A percentile compares a stretch with the other conserved stretches of the same genome.
Conservation (phyloP, 1,140 invertebrate genomes). For the Meteorus sp. region DNA sequence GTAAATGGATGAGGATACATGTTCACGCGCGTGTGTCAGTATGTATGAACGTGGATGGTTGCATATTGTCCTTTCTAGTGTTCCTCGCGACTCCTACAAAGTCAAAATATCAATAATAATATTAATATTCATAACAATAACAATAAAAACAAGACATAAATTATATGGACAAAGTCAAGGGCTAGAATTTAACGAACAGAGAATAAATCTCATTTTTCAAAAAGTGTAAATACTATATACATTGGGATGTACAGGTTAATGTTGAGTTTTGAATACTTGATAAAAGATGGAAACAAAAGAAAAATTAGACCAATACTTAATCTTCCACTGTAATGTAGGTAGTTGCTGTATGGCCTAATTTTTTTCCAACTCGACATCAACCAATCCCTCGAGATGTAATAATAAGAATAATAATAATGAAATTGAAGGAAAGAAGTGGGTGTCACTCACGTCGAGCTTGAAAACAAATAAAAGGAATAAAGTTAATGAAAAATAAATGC, state of each 20-base stretch:
- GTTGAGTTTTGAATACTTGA: background rate
- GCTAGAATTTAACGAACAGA: too few relatives aligned
- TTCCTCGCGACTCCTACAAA: constrained; percentile 35
- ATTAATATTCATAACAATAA: background rate
- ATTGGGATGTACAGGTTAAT: too few relatives aligned
- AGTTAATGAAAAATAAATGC: too few relatives aligned
- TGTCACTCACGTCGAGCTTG: background rate
- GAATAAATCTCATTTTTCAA: too few relatives aligned
- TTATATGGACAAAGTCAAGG: too few relatives aligned
- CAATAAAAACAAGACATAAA: too few relatives aligned
- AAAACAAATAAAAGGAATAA: background rate
- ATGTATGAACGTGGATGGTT: background rate
- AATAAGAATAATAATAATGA: background rate
- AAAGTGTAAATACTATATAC: too few relatives aligned
- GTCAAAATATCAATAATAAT: constrained; percentile 24
- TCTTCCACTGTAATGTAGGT: too few relatives aligned
- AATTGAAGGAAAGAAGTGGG: background rate
- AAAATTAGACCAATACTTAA: background rate
- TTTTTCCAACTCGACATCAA: background rate
- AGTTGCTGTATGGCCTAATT: background rate
- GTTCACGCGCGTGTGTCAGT: constrained; percentile 7
- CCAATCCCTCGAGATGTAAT: too few relatives aligned
- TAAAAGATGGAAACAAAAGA: background rate
- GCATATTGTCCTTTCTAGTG: constrained; percentile 21
- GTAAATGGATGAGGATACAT: too few relatives aligned